Evolutionary conservation across 2,113 vertebrate species (phyloP).

Genomic region (Hipposideros armiger): DNA sequence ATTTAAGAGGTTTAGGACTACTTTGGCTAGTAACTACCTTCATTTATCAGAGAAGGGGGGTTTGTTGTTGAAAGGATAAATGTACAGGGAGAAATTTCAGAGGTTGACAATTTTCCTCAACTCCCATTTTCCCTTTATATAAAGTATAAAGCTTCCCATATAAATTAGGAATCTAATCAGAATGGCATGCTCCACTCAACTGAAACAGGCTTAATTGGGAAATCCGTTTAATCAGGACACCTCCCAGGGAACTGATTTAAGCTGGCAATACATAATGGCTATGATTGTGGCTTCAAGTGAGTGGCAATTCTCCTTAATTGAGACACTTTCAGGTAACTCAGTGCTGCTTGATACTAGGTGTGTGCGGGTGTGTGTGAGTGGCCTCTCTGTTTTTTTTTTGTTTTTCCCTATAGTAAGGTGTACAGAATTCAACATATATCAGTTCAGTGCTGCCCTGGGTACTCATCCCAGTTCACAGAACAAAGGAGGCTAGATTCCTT

Average conservation of each 20-base stretch:
- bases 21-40: not conserved
- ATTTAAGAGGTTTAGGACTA: not conserved
- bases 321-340: constrained; percentile 63
- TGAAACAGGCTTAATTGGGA: constrained; percentile 72
- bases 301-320: constrained; percentile 69
- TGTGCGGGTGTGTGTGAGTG: not conserved
- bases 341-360: constrained; percentile 7
- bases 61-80: not conserved
- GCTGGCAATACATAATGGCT: constrained; percentile 60
- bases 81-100: constrained; percentile 48
- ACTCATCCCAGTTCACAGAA: no score
- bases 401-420: not conserved
- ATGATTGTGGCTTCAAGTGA: constrained; percentile 62
- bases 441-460: not conserved
- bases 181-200: constrained; percentile 60
- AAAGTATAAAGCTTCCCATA: constrained; percentile 41
- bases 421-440: not conserved
- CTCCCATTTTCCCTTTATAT: not conserved
- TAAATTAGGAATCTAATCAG: constrained; percentile 70
- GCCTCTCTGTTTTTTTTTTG: not conserved
- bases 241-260: constrained; percentile 75
- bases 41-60: not conserved
- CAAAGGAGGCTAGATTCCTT: not conserved
- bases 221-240: constrained; percentile 75
- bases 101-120: constrained; percentile 18